These are phyloP conservation scores for Halichoeres trimaculatus DNA, from an alignment of 2,113 vertebrate species.

Conservation along the genomic window DNA sequence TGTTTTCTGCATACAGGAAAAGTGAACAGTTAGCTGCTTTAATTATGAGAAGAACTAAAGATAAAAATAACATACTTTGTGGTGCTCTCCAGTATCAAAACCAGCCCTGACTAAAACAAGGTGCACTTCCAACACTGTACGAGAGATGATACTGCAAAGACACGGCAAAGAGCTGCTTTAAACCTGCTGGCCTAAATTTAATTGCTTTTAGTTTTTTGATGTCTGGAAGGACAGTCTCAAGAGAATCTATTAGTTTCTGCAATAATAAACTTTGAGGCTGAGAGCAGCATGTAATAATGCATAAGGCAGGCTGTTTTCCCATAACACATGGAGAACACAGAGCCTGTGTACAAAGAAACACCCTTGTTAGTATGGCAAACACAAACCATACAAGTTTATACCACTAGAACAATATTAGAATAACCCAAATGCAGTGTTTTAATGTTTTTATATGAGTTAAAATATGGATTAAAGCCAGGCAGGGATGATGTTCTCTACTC, in stretches of 20 bases:
- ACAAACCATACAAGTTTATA: background rate
- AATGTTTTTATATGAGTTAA: background rate
- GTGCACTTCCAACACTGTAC: background rate
- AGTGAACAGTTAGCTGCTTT: background rate
- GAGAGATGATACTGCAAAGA: constrained; percentile 23
- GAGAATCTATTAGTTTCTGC: constrained; percentile 61
- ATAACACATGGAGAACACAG: constrained; percentile 15
- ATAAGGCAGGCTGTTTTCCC: constrained; percentile 23
- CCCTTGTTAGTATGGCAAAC: constrained; percentile 17
- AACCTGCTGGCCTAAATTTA: constrained; percentile 55
- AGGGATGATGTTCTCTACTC: constrained; percentile 5
- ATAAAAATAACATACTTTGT: background rate
- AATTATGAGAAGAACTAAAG: background rate
- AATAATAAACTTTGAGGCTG: constrained; percentile 45
- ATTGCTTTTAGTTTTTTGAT: constrained; percentile 51
- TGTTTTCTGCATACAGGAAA: background rate
- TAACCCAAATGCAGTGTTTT: constrained; percentile 33
- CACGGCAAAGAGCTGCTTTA: constrained; percentile 36
- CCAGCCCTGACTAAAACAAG: background rate
- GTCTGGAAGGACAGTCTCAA: constrained; percentile 56
- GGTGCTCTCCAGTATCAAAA: background rate
- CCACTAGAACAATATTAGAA: constrained; percentile 11
- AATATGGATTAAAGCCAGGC: background rate
- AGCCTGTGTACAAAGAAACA: constrained; percentile 10
- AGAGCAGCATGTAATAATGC: constrained; percentile 27